phyloP scores from a whole-genome alignment of 1,140 invertebrate species.

The Nymphalis io region DNA sequence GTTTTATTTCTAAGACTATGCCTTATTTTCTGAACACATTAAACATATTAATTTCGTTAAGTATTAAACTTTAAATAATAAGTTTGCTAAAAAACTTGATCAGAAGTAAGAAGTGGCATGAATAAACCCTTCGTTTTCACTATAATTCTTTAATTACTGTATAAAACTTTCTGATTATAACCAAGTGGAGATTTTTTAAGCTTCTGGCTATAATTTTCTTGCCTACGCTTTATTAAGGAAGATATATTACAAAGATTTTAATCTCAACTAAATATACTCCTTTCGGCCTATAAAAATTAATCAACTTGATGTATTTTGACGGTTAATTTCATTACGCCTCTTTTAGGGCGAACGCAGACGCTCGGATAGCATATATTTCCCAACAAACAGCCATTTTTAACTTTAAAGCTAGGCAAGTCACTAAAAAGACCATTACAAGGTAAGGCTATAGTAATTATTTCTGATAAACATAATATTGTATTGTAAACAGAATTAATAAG shows the following conservation, averaged over 20 bases:
- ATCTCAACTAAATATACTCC: conserved; percentile 55
- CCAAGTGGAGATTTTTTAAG: conserved; percentile 4
- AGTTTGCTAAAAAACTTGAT: too few relatives aligned
- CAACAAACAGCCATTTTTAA: too few relatives aligned
- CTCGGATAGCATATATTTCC: too few relatives aligned
- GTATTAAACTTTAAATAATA: too few relatives aligned
- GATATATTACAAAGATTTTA: conserved; percentile 48
- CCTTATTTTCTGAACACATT: too few relatives aligned
- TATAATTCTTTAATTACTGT: neutral
- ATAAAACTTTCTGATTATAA: conserved; percentile 8
- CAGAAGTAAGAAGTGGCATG: neutral
- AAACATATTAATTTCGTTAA: too few relatives aligned
- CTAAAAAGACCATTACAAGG: too few relatives aligned
- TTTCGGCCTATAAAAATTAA: conserved; percentile 61
- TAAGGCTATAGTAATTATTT: too few relatives aligned
- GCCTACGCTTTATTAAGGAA: conserved; percentile 39
- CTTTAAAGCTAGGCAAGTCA: too few relatives aligned
- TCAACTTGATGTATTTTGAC: conserved; percentile 34
- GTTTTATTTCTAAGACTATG: too few relatives aligned
- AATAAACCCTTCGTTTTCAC: neutral
- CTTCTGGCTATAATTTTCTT: conserved; percentile 22
- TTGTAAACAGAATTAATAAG: too few relatives aligned
- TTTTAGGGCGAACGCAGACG: conserved; percentile 2
- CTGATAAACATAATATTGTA: too few relatives aligned
- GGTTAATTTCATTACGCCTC: neutral